Evolutionary conservation across 2,888 invertebrate genomes (phyloP).

Genomic region (Maniola hyperantus): DNA sequence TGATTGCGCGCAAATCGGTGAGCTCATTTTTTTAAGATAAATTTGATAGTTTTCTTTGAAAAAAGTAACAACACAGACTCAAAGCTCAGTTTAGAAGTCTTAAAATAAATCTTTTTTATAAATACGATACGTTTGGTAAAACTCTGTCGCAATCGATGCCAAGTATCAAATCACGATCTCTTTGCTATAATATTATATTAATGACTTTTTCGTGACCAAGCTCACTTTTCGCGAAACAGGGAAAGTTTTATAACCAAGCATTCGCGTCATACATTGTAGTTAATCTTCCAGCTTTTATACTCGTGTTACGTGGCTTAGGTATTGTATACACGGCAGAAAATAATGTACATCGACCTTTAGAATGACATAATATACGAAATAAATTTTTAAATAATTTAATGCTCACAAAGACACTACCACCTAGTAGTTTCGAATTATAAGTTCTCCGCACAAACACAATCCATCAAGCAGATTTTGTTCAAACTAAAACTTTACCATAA

Average conservation of each 20-base stretch:
- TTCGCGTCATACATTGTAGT: constrained; percentile 49
- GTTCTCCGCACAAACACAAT: constrained; percentile 25
- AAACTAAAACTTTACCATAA: constrained; percentile 57
- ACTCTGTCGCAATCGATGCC: not conserved
- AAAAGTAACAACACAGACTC: too few species aligned
- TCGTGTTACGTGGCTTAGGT: constrained; percentile 32
- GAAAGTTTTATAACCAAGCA: constrained; percentile 63
- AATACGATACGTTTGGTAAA: not conserved
- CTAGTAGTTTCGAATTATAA: too few species aligned
- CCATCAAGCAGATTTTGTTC: constrained; percentile 39
- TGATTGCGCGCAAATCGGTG: too few species aligned
- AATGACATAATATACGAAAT: too few species aligned
- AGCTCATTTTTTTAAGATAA: too few species aligned
- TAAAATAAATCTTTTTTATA: not conserved
- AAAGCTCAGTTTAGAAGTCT: too few species aligned
- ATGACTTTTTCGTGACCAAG: constrained; percentile 73
- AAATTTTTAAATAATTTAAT: too few species aligned
- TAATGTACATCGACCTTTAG: too few species aligned
- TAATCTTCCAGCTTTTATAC: constrained; percentile 52
- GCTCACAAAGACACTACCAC: too few species aligned
- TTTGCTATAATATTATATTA: constrained; percentile 55
- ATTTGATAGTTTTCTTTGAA: too few species aligned
- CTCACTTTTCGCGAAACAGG: constrained; percentile 68
- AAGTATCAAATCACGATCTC: constrained; percentile 33
- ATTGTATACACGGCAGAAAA: too few species aligned